Percentiles rank a stretch among this genome's conserved stretches.
phyloP scores from a whole-genome alignment of 2,888 invertebrate genomes.

The Philonicus albiceps region DNA sequence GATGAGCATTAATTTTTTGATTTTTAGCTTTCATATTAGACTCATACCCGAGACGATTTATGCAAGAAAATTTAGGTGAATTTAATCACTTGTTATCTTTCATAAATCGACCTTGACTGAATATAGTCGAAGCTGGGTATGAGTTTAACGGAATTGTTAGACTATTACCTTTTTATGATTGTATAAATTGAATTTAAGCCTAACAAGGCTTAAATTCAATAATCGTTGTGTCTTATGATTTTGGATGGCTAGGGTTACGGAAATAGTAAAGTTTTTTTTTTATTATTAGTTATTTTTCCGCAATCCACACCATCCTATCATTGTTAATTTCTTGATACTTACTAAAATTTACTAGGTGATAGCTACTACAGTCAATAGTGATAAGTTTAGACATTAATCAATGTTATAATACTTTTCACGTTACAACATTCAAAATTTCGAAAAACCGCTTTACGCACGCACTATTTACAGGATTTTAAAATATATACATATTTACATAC shows the following conservation, averaged over 20 bases:
- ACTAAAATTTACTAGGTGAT: too few relatives aligned
- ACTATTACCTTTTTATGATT: background rate
- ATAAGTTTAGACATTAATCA: background rate
- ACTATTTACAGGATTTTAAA: background rate
- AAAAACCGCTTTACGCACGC: background rate
- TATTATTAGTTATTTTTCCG: background rate
- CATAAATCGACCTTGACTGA: background rate
- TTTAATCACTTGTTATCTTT: background rate
- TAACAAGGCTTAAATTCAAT: background rate
- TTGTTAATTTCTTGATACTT: too few relatives aligned
- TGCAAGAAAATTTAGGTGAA: background rate
- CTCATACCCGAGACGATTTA: background rate
- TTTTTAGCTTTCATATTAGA: background rate
- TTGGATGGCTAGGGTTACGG: background rate
- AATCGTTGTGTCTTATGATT: background rate
- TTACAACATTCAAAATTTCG: background rate
- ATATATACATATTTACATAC: background rate
- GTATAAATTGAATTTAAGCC: background rate
- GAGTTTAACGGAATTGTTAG: background rate
- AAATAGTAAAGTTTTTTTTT: background rate
- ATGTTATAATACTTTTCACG: background rate
- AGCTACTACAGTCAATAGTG: too few relatives aligned
- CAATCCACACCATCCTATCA: background rate
- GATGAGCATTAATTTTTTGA: background rate
- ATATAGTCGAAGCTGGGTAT: background rate